These are phyloP conservation scores for Coregonus sp. DNA, from an alignment of 2,797 vertebrate species.

Conservation along the genomic window DNA sequence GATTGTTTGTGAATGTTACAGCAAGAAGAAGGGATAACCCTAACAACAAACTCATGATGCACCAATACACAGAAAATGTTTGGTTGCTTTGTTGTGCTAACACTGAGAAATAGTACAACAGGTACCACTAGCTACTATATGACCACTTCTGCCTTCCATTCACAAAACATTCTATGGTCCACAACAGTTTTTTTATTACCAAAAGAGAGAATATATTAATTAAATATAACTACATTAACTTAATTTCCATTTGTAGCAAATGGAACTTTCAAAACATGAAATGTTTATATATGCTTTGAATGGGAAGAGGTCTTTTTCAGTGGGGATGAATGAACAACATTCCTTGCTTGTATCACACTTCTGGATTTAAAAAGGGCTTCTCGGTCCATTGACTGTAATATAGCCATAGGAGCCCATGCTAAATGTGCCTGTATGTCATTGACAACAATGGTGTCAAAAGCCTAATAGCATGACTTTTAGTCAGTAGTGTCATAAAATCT, in stretches of 20 bases:
- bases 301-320: constrained; percentile 32
- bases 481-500: neutral
- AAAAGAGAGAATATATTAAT: too few relatives aligned
- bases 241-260: too few relatives aligned
- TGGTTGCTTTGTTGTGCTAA: neutral
- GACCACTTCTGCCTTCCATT: constrained; percentile 15
- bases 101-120: neutral
- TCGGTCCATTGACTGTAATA: neutral
- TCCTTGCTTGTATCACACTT: neutral
- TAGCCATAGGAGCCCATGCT: neutral
- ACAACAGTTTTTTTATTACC: neutral
- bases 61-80: too few relatives aligned
- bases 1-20: constrained; percentile 18
- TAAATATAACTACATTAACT: too few relatives aligned
- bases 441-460: neutral
- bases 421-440: neutral
- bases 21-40: constrained; percentile 25
- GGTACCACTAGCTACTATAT: neutral
- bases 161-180: constrained; percentile 49
- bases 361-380: too few relatives aligned
- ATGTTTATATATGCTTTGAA: constrained; percentile 66
- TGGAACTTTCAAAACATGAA: neutral
- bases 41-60: neutral
- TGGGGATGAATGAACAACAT: constrained; percentile 20
- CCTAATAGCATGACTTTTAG: neutral